These are phyloP conservation scores for Eupristina koningsbergeri DNA, from an alignment of 1,140 invertebrate species.

Conservation along the genomic window DNA sequence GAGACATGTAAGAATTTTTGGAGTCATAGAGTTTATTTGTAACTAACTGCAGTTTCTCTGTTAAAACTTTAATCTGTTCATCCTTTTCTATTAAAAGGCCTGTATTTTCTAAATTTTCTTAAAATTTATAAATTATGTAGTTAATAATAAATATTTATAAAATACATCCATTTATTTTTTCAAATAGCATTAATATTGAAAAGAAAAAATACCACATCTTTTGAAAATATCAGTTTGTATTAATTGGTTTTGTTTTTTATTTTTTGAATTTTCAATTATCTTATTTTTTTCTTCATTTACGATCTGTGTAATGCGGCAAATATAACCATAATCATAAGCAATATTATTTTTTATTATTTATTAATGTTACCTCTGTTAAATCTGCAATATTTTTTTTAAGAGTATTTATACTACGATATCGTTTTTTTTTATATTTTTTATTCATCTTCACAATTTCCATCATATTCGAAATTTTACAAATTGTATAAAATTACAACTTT, in stretches of 20 bases:
- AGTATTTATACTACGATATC: slow-evolving; percentile 48
- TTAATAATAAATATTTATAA: background rate
- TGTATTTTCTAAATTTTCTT: background rate
- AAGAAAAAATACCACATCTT: slow-evolving; percentile 36
- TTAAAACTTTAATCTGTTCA: slow-evolving; percentile 75
- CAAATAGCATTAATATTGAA: background rate
- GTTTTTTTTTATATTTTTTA: slow-evolving; percentile 52
- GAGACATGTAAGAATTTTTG: slow-evolving; percentile 78
- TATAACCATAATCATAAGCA: background rate
- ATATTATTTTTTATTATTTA: background rate
- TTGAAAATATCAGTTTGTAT: slow-evolving; percentile 20
- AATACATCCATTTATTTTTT: background rate
- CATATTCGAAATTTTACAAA: background rate
- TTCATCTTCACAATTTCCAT: slow-evolving; percentile 44
- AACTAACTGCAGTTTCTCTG: slow-evolving; percentile 75
- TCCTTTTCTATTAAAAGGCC: slow-evolving; percentile 52
- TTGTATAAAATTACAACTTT: background rate
- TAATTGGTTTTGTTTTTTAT: slow-evolving; percentile 35
- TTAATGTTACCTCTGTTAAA: slow-evolving; percentile 65
- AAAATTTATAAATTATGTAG: background rate
- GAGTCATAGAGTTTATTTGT: slow-evolving; percentile 79
- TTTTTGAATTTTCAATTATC: slow-evolving; percentile 5
- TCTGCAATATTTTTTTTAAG: slow-evolving; percentile 54
- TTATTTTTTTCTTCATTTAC: background rate
- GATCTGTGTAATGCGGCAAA: background rate